Conservation (phyloP, 1,140 invertebrate species). For the Sitophilus oryzae region DNA sequence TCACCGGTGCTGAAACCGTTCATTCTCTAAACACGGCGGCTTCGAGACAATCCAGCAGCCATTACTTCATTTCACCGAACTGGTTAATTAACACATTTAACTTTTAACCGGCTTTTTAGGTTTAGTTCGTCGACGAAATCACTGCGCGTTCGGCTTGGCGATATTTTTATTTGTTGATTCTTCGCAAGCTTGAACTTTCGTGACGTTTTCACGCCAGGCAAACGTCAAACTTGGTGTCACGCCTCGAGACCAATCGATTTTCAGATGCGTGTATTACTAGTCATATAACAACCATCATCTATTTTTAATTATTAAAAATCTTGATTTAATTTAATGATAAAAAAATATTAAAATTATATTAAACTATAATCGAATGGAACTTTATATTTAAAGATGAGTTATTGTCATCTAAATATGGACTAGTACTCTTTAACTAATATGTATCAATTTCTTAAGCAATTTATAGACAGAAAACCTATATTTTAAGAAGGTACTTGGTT, state of each 20-base stretch:
- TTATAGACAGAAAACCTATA: too few species aligned
- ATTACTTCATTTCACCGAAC: neutral
- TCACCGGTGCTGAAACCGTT: slow-evolving; percentile 88
- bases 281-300: too few species aligned
- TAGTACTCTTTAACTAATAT: too few species aligned
- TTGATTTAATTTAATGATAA: too few species aligned
- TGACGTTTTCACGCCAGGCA: slow-evolving; percentile 1
- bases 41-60: slow-evolving; percentile 2
- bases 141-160: neutral
- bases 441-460: too few species aligned
- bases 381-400: too few species aligned
- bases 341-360: too few species aligned
- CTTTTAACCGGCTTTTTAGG: neutral
- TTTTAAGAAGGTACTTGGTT: too few species aligned
- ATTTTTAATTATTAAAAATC: too few species aligned
- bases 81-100: neutral
- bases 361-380: too few species aligned
- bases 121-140: neutral
- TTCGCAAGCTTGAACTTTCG: neutral
- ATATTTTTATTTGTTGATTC: slow-evolving; percentile 6
- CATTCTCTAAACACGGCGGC: slow-evolving; percentile 41
- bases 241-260: neutral
- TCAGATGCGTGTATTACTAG: neutral
- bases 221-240: neutral
- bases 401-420: too few species aligned